Conservation (phyloP, 2,113 vertebrate species). For the Festucalex cinctus region DNA sequence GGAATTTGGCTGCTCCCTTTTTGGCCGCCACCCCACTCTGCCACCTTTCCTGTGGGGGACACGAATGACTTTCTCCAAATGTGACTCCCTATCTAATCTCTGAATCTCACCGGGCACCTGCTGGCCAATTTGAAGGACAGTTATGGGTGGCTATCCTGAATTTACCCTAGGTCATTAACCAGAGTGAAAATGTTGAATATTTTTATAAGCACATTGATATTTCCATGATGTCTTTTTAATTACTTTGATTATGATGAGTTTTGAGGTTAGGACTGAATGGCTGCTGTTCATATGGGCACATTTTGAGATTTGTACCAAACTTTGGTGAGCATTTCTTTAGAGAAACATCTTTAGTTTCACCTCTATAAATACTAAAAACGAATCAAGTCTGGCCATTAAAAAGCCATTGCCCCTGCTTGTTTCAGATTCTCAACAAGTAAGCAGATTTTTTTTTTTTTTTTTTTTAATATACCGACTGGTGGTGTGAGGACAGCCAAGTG, state of each 20-base stretch:
- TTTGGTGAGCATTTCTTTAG: neutral
- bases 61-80: conserved; percentile 23
- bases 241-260: conserved; percentile 51
- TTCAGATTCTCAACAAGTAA: conserved; percentile 19
- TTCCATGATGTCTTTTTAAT: conserved; percentile 66
- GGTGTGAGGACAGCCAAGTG: conserved; percentile 47
- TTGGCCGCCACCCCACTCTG: conserved; percentile 2
- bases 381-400: neutral
- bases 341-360: neutral
- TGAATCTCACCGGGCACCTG: conserved; percentile 3
- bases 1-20: conserved; percentile 8
- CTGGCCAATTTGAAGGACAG: conserved; percentile 22
- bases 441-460: neutral
- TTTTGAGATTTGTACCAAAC: neutral
- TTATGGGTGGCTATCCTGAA: conserved; percentile 1
- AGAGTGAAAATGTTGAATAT: neutral
- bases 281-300: neutral
- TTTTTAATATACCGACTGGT: conserved; percentile 8
- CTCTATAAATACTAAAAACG: neutral
- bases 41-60: conserved; percentile 12
- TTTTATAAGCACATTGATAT: conserved; percentile 50
- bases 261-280: neutral
- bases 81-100: conserved; percentile 24
- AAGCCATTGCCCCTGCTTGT: conserved; percentile 17
- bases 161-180: conserved; percentile 13